phyloP scores from a whole-genome alignment of 2,888 invertebrate species.

The Euproctis similis region DNA sequence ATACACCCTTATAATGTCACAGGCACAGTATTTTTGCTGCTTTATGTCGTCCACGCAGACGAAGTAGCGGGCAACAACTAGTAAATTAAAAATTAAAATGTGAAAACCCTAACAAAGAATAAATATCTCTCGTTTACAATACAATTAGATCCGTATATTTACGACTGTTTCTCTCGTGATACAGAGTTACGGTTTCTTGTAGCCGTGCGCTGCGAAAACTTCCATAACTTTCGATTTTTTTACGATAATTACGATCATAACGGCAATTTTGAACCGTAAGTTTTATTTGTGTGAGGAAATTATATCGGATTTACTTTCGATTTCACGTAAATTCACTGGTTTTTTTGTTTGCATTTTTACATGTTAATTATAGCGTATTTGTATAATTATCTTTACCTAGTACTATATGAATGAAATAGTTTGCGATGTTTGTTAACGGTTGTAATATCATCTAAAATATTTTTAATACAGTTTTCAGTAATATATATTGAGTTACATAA shows the following conservation, averaged over 20 bases:
- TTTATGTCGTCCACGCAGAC: constrained; percentile 13
- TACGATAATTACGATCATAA: constrained; percentile 15
- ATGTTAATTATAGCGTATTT: too few species aligned
- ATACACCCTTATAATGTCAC: too few species aligned
- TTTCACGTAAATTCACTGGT: too few species aligned
- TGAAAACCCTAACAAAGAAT: constrained; percentile 4
- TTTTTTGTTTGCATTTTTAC: too few species aligned
- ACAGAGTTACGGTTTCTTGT: neutral
- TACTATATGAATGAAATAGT: too few species aligned
- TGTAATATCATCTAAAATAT: too few species aligned
- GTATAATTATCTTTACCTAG: too few species aligned
- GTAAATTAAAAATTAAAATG: too few species aligned
- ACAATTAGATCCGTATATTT: constrained; percentile 1
- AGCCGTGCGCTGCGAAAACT: constrained; percentile 10
- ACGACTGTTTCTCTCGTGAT: constrained; percentile 8
- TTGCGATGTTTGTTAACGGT: too few species aligned
- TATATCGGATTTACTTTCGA: constrained; percentile 18
- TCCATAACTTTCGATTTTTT: constrained; percentile 20
- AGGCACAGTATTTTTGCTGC: too few species aligned
- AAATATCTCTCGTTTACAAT: constrained; percentile 2
- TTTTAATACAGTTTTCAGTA: too few species aligned
- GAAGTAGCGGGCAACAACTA: constrained; percentile 11
- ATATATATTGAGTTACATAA: too few species aligned
- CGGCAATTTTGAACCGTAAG: constrained; percentile 11
- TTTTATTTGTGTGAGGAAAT: constrained; percentile 4